Percentiles rank a stretch among this genome's conserved stretches.
Conservation (phyloP, 1,140 invertebrate genomes). For the Ceratosolen fusciceps region DNA sequence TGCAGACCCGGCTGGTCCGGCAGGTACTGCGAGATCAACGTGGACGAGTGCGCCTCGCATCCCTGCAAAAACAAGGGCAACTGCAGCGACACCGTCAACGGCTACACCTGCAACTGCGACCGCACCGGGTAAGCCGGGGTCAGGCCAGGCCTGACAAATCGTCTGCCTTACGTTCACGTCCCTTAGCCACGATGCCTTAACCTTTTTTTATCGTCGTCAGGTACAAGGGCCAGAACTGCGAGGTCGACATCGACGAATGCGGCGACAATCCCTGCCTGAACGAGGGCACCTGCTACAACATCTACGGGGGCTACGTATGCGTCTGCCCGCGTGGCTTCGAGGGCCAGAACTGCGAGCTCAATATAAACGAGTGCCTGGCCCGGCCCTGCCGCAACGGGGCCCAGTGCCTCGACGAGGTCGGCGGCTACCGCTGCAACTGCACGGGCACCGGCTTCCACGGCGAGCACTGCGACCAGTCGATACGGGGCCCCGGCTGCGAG, state of each 20-base stretch:
- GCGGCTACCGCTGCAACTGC: slow-evolving; percentile 73
- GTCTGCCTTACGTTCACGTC: neutral
- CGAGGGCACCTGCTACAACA: slow-evolving; percentile 83
- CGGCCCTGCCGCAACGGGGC: slow-evolving; percentile 79
- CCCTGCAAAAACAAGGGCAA: slow-evolving; percentile 89
- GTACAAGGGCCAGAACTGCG: slow-evolving; percentile 85
- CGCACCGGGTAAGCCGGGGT: slow-evolving; percentile 72
- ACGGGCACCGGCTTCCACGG: slow-evolving; percentile 73
- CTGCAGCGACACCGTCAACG: slow-evolving; percentile 84
- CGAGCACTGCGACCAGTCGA: slow-evolving; percentile 71
- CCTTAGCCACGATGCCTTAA: neutral
- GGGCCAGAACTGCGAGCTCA: slow-evolving; percentile 82
- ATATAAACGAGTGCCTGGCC: slow-evolving; percentile 77
- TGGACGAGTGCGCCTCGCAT: slow-evolving; percentile 79
- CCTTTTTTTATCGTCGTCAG: slow-evolving; percentile 66
- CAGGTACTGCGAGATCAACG: slow-evolving; percentile 76
- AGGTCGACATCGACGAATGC: slow-evolving; percentile 90
- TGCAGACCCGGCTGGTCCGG: slow-evolving; percentile 75
- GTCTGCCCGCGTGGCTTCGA: slow-evolving; percentile 87
- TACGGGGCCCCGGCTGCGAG: slow-evolving; percentile 63
- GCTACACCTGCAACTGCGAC: slow-evolving; percentile 83
- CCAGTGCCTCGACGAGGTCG: slow-evolving; percentile 75
- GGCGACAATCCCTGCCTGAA: slow-evolving; percentile 79
- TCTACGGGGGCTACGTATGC: slow-evolving; percentile 86
- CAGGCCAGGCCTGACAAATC: neutral